phyloP scores from a whole-genome alignment of 2,113 vertebrate genomes.

The Verasper variegatus region DNA sequence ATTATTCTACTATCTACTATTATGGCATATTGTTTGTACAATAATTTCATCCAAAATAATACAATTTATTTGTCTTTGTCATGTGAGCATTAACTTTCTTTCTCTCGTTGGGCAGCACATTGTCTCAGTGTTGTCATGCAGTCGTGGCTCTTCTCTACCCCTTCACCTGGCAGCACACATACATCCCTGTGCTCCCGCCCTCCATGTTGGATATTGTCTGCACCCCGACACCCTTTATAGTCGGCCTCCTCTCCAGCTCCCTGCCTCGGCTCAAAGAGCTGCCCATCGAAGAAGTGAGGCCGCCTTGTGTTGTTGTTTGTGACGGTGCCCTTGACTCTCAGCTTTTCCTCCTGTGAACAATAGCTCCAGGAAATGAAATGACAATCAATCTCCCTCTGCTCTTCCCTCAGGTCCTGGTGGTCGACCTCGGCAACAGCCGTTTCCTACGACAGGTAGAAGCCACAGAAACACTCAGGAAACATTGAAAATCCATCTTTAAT shows the following conservation, averaged over 20 bases:
- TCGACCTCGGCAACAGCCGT: conserved; percentile 93
- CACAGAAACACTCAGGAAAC: neutral
- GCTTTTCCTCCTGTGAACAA: conserved; percentile 60
- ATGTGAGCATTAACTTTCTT: conserved; percentile 32
- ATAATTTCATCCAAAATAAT: too few relatives aligned
- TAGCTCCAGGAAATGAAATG: conserved; percentile 77
- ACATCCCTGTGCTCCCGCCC: conserved; percentile 92
- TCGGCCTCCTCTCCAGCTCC: conserved; percentile 94
- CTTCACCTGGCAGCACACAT: conserved; percentile 92
- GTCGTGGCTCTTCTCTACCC: conserved; percentile 92
- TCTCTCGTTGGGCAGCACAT: conserved; percentile 84
- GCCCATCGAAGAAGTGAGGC: conserved; percentile 91
- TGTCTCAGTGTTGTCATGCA: conserved; percentile 94
- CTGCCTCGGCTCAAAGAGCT: conserved; percentile 92
- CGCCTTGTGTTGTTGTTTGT: neutral
- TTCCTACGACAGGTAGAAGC: conserved; percentile 92
- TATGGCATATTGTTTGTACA: too few relatives aligned
- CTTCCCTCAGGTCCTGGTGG: conserved; percentile 89
- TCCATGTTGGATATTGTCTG: conserved; percentile 97
- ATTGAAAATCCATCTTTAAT: neutral
- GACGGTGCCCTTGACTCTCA: conserved; percentile 27
- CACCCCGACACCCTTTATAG: conserved; percentile 94
- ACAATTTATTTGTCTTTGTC: too few relatives aligned
- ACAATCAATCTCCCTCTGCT: conserved; percentile 63
- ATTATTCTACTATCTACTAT: too few relatives aligned